A percentile compares a stretch with the other conserved stretches of the same genome.
Evolutionary conservation across 2,113 vertebrate species (phyloP).

Genomic region (Brienomyrus longianalis): DNA sequence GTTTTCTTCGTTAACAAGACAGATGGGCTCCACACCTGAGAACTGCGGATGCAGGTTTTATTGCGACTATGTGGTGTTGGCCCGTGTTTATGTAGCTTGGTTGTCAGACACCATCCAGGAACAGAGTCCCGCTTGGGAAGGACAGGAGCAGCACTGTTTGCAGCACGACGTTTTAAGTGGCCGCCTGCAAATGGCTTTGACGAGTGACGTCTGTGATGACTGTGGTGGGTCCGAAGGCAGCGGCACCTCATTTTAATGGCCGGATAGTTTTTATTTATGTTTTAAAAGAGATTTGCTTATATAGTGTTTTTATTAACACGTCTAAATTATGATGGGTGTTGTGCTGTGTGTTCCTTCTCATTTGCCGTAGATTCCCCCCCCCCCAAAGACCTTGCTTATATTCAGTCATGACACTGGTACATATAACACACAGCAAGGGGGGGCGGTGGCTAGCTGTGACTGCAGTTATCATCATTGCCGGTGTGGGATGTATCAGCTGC

Average conservation of each 20-base stretch:
- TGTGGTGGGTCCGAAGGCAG: not conserved
- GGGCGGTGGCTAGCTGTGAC: no score
- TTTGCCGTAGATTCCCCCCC: not conserved
- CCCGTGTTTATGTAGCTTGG: not conserved
- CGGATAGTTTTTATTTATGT: not conserved
- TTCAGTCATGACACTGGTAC: no score
- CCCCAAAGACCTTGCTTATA: no score
- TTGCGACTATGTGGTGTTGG: not conserved
- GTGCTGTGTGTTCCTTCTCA: not conserved
- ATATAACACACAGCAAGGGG: no score
- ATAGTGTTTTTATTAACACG: not conserved
- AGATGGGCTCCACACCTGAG: not conserved
- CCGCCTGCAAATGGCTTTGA: not conserved
- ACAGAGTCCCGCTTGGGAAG: not conserved
- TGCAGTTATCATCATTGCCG: not conserved
- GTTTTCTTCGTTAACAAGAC: not conserved
- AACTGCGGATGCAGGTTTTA: not conserved
- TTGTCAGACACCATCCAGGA: not conserved
- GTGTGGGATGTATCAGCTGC: not conserved
- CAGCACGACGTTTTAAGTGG: not conserved
- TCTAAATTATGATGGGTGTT: not conserved
- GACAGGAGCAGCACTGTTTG: not conserved
- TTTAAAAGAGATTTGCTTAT: not conserved
- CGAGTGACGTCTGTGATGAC: not conserved
- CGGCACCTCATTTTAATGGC: not conserved